phyloP scores from a whole-genome alignment of 2,797 vertebrate species.

The Eleutherodactylus coqui region DNA sequence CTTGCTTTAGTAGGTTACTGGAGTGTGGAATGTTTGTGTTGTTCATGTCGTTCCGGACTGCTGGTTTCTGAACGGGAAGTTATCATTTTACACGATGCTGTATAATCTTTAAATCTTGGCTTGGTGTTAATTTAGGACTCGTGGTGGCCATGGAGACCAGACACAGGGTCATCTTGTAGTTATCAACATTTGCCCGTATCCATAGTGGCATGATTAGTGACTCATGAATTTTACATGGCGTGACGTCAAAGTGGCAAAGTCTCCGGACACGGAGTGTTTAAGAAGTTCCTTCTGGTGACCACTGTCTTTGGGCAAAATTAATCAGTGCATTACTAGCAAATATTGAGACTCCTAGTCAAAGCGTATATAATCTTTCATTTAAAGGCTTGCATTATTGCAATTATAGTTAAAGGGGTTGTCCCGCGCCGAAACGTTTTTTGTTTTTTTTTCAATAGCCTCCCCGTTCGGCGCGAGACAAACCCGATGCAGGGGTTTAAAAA shows the following conservation, averaged over 20 bases:
- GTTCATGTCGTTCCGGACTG: not conserved
- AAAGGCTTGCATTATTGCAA: not conserved
- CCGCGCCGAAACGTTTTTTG: too few relatives aligned
- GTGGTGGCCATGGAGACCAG: conserved; percentile 38
- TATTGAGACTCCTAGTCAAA: not conserved
- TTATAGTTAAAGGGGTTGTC: not conserved
- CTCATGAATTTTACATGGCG: not conserved
- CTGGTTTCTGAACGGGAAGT: not conserved
- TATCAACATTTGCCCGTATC: not conserved
- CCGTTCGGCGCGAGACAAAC: too few relatives aligned
- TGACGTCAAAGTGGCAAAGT: not conserved
- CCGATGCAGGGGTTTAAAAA: too few relatives aligned
- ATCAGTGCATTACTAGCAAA: not conserved
- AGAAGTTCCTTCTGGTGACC: not conserved
- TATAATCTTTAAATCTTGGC: conserved; percentile 24
- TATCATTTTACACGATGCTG: not conserved
- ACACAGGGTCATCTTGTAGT: conserved; percentile 22
- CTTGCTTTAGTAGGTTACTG: too few relatives aligned
- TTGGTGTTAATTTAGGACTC: conserved; percentile 5
- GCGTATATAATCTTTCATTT: not conserved
- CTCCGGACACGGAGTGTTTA: not conserved
- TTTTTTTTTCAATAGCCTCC: too few relatives aligned
- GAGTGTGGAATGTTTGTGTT: too few relatives aligned
- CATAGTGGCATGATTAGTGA: conserved; percentile 17
- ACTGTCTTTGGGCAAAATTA: not conserved